A percentile compares a stretch with the other conserved stretches of the same genome.
phyloP scores from a whole-genome alignment of 2,888 invertebrate genomes.

The Caenorhabditis sulstoni region DNA sequence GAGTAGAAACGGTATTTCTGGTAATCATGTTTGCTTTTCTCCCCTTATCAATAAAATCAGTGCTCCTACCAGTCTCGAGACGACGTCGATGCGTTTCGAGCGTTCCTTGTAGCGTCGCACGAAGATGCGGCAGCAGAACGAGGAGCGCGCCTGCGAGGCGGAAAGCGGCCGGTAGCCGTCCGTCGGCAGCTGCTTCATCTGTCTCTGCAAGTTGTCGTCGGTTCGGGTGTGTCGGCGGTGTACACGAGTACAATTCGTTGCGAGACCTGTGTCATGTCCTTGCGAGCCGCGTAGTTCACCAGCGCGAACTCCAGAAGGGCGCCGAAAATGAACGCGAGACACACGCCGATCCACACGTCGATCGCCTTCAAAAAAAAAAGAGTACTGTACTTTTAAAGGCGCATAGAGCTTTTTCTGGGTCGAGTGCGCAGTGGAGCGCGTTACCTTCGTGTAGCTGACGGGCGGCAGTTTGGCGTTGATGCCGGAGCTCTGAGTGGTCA shows the following conservation, averaged over 20 bases:
- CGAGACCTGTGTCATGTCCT: slow-evolving; percentile 71
- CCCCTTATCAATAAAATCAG: neutral
- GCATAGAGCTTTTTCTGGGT: too few species aligned
- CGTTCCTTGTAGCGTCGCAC: slow-evolving; percentile 79
- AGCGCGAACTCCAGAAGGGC: slow-evolving; percentile 79
- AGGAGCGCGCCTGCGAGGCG: slow-evolving; percentile 65
- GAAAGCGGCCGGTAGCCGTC: slow-evolving; percentile 66
- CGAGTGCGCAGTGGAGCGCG: too few species aligned
- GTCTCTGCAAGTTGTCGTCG: slow-evolving; percentile 62
- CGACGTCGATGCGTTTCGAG: slow-evolving; percentile 80
- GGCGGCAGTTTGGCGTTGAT: slow-evolving; percentile 79
- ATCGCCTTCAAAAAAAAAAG: slow-evolving; percentile 70
- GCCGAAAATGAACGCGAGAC: slow-evolving; percentile 79
- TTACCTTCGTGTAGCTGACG: slow-evolving; percentile 72
- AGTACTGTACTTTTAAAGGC: too few species aligned
- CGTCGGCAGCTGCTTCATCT: slow-evolving; percentile 67
- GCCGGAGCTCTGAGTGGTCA: slow-evolving; percentile 87
- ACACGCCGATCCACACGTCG: slow-evolving; percentile 80
- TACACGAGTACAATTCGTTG: slow-evolving; percentile 50
- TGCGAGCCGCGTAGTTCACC: slow-evolving; percentile 79
- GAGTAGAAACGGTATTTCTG: too few species aligned
- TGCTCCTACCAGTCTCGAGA: slow-evolving; percentile 74
- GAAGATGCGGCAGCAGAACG: slow-evolving; percentile 78
- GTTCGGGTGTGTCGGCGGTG: too few species aligned
- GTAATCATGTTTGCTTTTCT: neutral